Percentiles rank a stretch among this genome's conserved stretches.
Evolutionary conservation across 2,797 vertebrate species (phyloP).

Genomic region (Limosa lapponica): DNA sequence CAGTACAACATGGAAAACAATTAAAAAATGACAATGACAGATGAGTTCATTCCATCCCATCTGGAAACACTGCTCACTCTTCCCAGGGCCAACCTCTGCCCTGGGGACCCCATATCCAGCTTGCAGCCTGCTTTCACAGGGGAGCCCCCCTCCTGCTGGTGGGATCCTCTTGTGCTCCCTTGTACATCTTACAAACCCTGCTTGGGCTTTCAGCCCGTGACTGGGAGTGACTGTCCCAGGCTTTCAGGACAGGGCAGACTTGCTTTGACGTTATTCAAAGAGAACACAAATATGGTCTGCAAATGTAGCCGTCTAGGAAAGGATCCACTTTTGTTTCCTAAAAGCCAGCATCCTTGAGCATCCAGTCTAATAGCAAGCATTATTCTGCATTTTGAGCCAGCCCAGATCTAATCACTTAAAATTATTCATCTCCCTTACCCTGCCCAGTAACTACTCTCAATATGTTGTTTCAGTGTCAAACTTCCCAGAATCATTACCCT

Average conservation of each 20-base stretch:
- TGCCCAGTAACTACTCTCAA: background rate
- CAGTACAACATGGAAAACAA: background rate
- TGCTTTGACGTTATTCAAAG: background rate
- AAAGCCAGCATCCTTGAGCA: background rate
- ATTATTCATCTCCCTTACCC: background rate
- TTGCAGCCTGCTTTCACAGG: background rate
- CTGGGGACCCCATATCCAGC: background rate
- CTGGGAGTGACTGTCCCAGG: background rate
- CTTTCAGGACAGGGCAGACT: background rate
- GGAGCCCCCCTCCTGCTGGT: background rate
- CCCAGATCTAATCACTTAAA: background rate
- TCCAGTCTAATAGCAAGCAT: background rate
- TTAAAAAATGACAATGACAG: background rate
- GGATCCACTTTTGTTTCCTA: conserved; percentile 27
- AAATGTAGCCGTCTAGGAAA: background rate
- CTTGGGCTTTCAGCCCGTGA: background rate
- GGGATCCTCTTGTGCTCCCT: background rate
- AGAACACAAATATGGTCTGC: background rate
- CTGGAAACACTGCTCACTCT: background rate
- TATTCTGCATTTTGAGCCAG: background rate
- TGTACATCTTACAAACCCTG: background rate
- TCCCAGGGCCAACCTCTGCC: background rate
- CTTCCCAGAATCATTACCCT: conserved; percentile 21
- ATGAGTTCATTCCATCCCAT: background rate
- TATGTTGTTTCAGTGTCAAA: conserved; percentile 18